Evolutionary conservation across 2,888 invertebrate genomes (phyloP), one percentile per base, ranked within the genome.

Genomic region (Ophraella communa): DNA sequence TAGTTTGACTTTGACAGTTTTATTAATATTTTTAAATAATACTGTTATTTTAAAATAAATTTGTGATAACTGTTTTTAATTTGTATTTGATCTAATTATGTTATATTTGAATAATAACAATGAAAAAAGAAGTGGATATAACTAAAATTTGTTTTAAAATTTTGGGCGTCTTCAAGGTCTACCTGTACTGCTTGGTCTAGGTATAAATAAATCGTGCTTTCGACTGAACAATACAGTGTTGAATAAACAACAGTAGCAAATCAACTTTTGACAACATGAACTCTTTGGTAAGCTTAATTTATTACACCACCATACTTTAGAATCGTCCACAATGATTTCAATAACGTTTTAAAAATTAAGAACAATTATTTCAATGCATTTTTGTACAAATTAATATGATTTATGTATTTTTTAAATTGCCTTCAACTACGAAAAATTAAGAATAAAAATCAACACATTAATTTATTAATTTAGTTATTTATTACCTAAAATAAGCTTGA

Each of bases 201-300:
- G 39, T 62, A 62, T 62, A 62, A 62, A 62, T 55, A 23, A 45
- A 35, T 17, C n/a, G 11, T 39, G 23, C 33, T 49, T 62, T 55
- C 14, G 20, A n/a, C 11, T 11, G 21, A 55, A 24, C 3, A 39
- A 33, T 33, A 65, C 65, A 65, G 61, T n/a, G n/a, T 65, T 61
- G 52, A 45, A 14, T 23, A 27, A 17, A 49, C 47, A 54, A 47
- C 58, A 47, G 27, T 33, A 42, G 14, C 51, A 11, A 44, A 60
- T 45, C 33, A 30, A 64, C 33, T 47, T 45, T 24, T 45, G 55
- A 14, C 63, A 74, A 61, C 63, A 77, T 77, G 77, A 76, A 75
- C 70, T 73, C 71, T 57, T 70, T 74, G 64, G 77, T 77, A 74
- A 77, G 76, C 71, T 20, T 20, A 42, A 0, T 65, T 58, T n/a